Conservation (phyloP, 2,888 invertebrate species). For the Lepas anatifera region DNA sequence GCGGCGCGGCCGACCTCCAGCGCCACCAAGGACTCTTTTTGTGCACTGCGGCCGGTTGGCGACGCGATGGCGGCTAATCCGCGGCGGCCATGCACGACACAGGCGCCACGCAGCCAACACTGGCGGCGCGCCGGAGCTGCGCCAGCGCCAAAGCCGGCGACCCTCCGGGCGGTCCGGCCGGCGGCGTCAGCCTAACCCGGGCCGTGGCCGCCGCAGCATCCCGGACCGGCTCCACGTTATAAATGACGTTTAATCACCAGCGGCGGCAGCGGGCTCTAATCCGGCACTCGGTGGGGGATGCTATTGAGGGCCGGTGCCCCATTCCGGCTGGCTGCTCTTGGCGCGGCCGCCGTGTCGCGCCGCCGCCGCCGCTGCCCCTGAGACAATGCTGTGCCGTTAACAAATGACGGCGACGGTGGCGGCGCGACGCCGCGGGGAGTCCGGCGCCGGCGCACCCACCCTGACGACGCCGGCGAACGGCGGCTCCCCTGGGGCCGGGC, state of each 20-base stretch:
- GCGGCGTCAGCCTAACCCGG: too few species aligned
- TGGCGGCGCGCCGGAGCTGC: neutral
- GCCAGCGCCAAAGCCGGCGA: neutral
- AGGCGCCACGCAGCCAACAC: neutral
- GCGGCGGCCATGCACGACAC: neutral
- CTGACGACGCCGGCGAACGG: neutral
- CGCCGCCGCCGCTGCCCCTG: neutral
- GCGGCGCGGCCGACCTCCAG: neutral
- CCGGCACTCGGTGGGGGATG: neutral
- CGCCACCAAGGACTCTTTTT: conserved; percentile 8
- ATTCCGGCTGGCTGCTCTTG: neutral
- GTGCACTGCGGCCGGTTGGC: neutral
- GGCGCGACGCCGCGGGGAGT: neutral
- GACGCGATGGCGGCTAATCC: conserved; percentile 4
- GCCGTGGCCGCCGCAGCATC: neutral
- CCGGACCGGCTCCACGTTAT: neutral
- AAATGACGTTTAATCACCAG: conserved; percentile 6
- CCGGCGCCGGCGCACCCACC: neutral
- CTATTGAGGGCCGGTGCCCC: neutral
- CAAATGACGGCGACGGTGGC: neutral
- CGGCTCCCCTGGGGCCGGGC: too few species aligned
- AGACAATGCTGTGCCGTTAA: neutral
- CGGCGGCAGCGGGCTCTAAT: neutral
- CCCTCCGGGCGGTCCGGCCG: neutral
- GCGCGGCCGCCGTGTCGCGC: neutral